These are phyloP conservation scores for Cavia porcellus DNA, from an alignment of 2,113 vertebrate genomes.

Conservation along the genomic window DNA sequence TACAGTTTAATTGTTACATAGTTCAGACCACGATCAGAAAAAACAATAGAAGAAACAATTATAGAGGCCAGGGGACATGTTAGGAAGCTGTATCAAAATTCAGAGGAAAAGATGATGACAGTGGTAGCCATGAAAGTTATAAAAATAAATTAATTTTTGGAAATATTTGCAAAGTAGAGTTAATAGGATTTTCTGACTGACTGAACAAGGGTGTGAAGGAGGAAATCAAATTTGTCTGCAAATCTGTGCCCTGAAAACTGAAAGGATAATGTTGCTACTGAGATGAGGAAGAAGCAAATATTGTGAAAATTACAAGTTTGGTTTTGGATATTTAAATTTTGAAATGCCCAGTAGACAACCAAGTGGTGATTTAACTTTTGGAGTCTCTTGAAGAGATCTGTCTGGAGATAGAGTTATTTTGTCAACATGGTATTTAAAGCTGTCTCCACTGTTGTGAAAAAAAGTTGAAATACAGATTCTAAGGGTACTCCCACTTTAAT, in stretches of 20 bases:
- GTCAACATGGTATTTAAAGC: not conserved
- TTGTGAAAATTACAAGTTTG: not conserved
- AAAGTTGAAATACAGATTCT: not conserved
- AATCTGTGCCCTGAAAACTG: not conserved
- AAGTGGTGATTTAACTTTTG: not conserved
- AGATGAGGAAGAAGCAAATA: not conserved
- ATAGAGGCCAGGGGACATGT: not conserved
- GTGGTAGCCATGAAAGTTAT: not conserved
- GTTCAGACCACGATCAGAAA: not conserved
- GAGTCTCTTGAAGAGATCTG: not conserved
- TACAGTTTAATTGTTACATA: not conserved
- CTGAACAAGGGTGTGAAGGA: not conserved
- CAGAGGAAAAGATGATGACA: not conserved
- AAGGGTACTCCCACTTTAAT: not conserved
- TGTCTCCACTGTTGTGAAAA: not conserved
- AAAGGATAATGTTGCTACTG: not conserved
- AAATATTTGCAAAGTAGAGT: not conserved
- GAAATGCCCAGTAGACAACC: not conserved
- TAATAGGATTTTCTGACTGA: not conserved
- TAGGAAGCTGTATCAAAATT: not conserved
- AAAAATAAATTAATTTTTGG: not conserved
- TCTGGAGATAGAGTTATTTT: not conserved
- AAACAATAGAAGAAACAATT: not conserved
- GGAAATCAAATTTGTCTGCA: not conserved
- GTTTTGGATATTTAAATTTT: not conserved